Base-by-base conservation (phyloP, 2,888 invertebrate genomes). In the Acanthopleura granulata region DNA sequence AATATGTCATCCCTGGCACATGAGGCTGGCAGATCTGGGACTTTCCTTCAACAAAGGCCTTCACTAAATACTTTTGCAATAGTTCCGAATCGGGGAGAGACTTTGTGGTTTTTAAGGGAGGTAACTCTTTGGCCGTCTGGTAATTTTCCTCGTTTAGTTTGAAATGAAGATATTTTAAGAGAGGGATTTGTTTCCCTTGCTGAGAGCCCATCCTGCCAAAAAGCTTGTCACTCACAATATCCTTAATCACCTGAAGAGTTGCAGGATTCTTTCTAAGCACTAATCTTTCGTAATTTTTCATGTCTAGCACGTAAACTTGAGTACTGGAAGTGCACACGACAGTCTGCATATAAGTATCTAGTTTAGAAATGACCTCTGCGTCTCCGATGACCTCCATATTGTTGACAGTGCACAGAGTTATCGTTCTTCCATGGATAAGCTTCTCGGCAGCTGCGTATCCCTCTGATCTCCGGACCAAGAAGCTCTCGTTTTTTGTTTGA, bases 201-300 rank as follows among this genome's bases (percentile, higher is more conserved):
- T 81, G 75, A 72, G 85, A 81, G 29, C 78, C 73, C 76, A 82
- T 81, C 25, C 87, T 78, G 18, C 82, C 84, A 27, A 80, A 75
- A 6, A 88, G 78, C 72, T 88, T 88, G n/a, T 81, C 75, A 74
- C 82, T 81, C 15, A 86, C 84, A 72, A 82, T 79, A 40, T 80
- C 79, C 61, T 83, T 80, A 77, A 89, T 85, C 22, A 83, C 70
- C 40, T 86, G 82, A 66, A 85, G 77, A 9, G 86, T 86, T 14
- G 79, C 73, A 0, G 83, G 79, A 76, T 86, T 86, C 73, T 84
- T 83, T 51, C 82, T 83, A 15, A 85, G 81, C 40, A 88, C 81
- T 0, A 90, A 76, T 22, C 90, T 78, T 69, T 89, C 90, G 75
- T 85, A 85, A 76, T 89, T 90, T 76, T 89, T 88, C 57, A 85